Evolutionary conservation across 2,888 invertebrate genomes (phyloP).

Genomic region (Poecilus cupreus): DNA sequence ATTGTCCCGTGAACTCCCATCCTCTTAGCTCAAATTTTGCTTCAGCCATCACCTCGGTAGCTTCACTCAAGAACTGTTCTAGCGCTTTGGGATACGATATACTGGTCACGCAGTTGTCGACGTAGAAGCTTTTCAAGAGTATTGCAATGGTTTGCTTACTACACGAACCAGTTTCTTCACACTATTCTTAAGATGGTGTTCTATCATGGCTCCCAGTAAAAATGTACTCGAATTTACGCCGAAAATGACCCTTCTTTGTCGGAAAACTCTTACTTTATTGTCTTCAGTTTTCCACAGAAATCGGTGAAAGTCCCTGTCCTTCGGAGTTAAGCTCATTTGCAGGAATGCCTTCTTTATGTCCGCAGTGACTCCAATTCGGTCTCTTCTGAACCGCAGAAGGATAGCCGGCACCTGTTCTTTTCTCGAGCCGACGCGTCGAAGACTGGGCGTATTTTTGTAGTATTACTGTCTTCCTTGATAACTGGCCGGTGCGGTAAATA

Average conservation of each 20-base stretch:
- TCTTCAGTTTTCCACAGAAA: slow-evolving; percentile 64
- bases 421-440: slow-evolving; percentile 65
- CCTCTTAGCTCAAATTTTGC: slow-evolving; percentile 47
- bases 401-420: slow-evolving; percentile 61
- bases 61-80: slow-evolving; percentile 18
- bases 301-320: too few species aligned
- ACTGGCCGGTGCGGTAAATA: slow-evolving; percentile 65
- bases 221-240: not conserved
- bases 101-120: slow-evolving; percentile 43
- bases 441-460: slow-evolving; percentile 65
- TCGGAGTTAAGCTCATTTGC: slow-evolving; percentile 63
- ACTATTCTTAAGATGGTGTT: not conserved
- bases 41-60: slow-evolving; percentile 35
- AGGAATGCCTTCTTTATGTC: slow-evolving; percentile 65
- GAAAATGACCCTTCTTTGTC: slow-evolving; percentile 3
- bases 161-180: not conserved
- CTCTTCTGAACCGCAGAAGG: slow-evolving; percentile 60
- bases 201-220: slow-evolving; percentile 1
- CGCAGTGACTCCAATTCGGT: slow-evolving; percentile 61
- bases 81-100: slow-evolving; percentile 3
- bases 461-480: slow-evolving; percentile 62
- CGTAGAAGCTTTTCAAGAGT: slow-evolving; percentile 33
- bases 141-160: not conserved
- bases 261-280: not conserved
- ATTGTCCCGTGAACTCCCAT: slow-evolving; percentile 18